A percentile compares a stretch with the other conserved stretches of the same genome.
These are phyloP conservation scores for Nyctalus aviator DNA, from an alignment of 2,797 vertebrate species.

Conservation along the genomic window DNA sequence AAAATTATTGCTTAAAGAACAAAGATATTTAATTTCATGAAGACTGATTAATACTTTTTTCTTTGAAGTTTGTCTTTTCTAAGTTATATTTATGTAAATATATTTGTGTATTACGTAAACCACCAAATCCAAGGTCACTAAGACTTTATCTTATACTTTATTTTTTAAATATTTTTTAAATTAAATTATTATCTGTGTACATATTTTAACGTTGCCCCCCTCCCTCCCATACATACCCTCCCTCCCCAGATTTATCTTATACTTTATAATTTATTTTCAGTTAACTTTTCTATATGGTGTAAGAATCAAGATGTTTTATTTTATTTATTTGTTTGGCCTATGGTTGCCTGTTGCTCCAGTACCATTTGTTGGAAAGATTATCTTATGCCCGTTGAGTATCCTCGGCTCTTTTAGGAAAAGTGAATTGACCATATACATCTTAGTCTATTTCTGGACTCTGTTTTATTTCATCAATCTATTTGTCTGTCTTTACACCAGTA, in stretches of 20 bases:
- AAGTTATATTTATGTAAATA: neutral
- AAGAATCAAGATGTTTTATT: neutral
- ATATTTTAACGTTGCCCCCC: too few relatives aligned
- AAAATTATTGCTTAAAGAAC: neutral
- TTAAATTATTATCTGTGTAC: too few relatives aligned
- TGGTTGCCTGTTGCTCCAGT: neutral
- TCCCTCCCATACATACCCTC: too few relatives aligned
- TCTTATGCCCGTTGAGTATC: neutral
- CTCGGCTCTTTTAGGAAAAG: neutral
- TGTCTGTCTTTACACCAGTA: neutral
- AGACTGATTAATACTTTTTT: neutral
- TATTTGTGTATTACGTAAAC: neutral
- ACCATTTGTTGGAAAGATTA: neutral
- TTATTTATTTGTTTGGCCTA: neutral
- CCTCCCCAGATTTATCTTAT: neutral
- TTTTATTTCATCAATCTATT: neutral
- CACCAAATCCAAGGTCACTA: neutral
- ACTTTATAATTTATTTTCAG: neutral
- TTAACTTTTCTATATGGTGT: neutral
- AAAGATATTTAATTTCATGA: neutral
- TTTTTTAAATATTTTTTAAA: too few relatives aligned
- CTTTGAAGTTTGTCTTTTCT: neutral
- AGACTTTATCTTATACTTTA: neutral
- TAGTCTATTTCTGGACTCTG: neutral
- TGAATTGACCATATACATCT: neutral